phyloP scores from a whole-genome alignment of 2,888 invertebrate species.

The Volucella inflata region DNA sequence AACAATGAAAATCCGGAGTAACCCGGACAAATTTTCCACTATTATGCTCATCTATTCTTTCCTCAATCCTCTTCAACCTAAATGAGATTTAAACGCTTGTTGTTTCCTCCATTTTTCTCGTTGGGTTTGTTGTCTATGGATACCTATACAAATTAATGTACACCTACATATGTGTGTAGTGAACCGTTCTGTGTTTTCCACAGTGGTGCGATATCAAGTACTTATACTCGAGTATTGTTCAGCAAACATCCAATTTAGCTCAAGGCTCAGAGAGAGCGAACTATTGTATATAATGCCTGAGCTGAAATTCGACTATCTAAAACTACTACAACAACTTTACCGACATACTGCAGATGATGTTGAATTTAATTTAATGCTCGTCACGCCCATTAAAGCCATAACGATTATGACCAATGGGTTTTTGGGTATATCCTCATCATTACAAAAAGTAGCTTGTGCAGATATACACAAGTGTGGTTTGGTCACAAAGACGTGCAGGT shows the following conservation, averaged over 20 bases:
- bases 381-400: conserved; percentile 72
- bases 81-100: conserved; percentile 58
- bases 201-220: conserved; percentile 23
- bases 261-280: conserved; percentile 57
- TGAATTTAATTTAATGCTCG: conserved; percentile 74
- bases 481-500: conserved; percentile 29
- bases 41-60: conserved; percentile 1
- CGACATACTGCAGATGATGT: conserved; percentile 67
- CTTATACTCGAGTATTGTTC: conserved; percentile 61
- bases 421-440: conserved; percentile 45
- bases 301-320: not conserved
- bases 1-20: not conserved
- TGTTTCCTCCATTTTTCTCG: conserved; percentile 35
- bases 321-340: not conserved
- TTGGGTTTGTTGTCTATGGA: no score
- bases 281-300: conserved; percentile 41
- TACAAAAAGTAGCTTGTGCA: conserved; percentile 39
- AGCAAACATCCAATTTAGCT: conserved; percentile 71
- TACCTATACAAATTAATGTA: no score
- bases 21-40: conserved; percentile 29
- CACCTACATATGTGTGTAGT: no score
- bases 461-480: conserved; percentile 19
- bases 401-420: conserved; percentile 73
- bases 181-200: no score
- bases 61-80: conserved; percentile 32